These are phyloP conservation scores for Trematomus bernacchii DNA, from an alignment of 2,797 vertebrate species.

Conservation along the genomic window DNA sequence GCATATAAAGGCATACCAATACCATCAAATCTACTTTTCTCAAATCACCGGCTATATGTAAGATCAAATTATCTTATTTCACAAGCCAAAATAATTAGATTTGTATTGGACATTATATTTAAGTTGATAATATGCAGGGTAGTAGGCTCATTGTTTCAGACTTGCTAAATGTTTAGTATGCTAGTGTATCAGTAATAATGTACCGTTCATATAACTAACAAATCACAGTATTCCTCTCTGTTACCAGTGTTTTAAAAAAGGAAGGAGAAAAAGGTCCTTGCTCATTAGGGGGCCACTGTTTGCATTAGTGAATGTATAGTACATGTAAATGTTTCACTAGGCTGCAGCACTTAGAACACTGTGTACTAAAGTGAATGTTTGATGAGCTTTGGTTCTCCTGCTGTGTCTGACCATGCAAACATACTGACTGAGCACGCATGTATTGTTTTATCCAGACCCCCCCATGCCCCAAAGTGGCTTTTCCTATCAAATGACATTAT, in stretches of 20 bases:
- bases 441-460: slow-evolving; percentile 40
- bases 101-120: neutral
- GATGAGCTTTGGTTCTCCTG: slow-evolving; percentile 54
- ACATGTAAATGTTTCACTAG: slow-evolving; percentile 16
- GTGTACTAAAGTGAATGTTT: slow-evolving; percentile 53
- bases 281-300: neutral
- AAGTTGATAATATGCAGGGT: neutral
- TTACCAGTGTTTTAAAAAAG: neutral
- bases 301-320: neutral
- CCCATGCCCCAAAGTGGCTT: slow-evolving; percentile 67
- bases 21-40: slow-evolving; percentile 8
- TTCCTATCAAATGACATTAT: slow-evolving; percentile 75
- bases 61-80: slow-evolving; percentile 9
- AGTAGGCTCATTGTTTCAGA: slow-evolving; percentile 7
- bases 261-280: neutral
- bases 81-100: slow-evolving; percentile 5
- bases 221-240: neutral
- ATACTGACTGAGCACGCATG: slow-evolving; percentile 28
- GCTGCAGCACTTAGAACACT: slow-evolving; percentile 18
- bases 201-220: neutral
- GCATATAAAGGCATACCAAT: neutral
- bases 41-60: neutral
- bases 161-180: neutral
- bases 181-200: neutral
- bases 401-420: slow-evolving; percentile 37